These are phyloP conservation scores for Spea hammondii DNA, from an alignment of 2,797 vertebrate genomes.

Conservation along the genomic window DNA sequence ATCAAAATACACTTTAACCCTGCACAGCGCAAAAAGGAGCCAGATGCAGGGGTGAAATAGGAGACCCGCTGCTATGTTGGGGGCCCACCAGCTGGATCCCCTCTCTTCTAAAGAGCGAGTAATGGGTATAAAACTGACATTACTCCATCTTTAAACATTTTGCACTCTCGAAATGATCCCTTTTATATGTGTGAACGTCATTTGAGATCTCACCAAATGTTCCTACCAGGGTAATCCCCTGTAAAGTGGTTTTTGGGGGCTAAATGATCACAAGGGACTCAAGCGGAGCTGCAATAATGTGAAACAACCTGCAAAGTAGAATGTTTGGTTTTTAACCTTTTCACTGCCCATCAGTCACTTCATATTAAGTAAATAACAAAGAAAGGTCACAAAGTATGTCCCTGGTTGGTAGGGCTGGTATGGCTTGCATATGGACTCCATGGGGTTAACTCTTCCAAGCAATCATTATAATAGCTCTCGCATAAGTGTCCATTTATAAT, in stretches of 20 bases:
- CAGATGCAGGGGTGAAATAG: constrained; percentile 6
- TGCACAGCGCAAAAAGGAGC: neutral
- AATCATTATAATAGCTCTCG: neutral
- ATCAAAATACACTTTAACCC: constrained; percentile 6
- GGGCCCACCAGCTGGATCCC: neutral
- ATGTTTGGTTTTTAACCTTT: neutral
- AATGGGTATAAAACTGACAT: too few relatives aligned
- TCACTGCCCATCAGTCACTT: neutral
- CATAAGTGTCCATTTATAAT: neutral
- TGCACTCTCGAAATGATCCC: neutral
- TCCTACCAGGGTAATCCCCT: constrained; percentile 4
- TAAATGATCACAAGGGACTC: neutral
- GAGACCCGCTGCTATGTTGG: neutral
- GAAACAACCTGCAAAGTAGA: too few relatives aligned
- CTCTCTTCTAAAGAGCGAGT: neutral
- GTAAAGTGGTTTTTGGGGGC: constrained; percentile 17
- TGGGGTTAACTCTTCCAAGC: neutral
- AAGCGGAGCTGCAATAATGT: too few relatives aligned
- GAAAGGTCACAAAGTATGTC: too few relatives aligned
- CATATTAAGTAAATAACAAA: too few relatives aligned
- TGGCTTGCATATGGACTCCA: neutral
- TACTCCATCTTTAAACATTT: neutral
- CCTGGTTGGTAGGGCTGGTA: neutral
- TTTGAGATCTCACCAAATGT: constrained; percentile 17
- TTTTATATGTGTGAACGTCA: neutral